These are phyloP conservation scores for Cyclophora albipunctata DNA, from an alignment of 2,888 invertebrate species.

Conservation along the genomic window DNA sequence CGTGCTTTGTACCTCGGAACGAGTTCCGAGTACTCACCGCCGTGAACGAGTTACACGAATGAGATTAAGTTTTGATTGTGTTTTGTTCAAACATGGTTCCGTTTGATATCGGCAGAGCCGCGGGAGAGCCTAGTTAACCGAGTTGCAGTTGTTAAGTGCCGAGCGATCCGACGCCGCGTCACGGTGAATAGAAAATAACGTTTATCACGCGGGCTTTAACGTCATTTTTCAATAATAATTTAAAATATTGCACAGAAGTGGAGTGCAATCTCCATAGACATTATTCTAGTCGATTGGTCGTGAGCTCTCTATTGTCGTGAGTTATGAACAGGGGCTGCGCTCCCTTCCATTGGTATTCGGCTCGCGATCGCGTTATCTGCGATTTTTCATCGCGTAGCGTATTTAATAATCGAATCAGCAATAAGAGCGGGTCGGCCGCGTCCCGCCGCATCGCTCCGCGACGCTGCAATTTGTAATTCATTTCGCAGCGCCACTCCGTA, in stretches of 20 bases:
- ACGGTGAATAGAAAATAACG: neutral
- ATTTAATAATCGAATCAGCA: conserved; percentile 14
- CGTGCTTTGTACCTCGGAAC: neutral
- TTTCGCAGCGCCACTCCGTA: too few relatives aligned
- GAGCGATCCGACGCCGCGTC: conserved; percentile 3
- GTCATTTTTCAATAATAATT: neutral
- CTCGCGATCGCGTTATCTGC: conserved; percentile 2
- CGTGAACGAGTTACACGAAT: conserved; percentile 1
- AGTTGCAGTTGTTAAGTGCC: conserved; percentile 13
- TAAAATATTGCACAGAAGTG: too few relatives aligned
- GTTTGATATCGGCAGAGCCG: conserved; percentile 17
- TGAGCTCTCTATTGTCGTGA: conserved; percentile 7
- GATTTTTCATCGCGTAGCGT: conserved; percentile 12
- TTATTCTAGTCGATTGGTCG: conserved; percentile 2
- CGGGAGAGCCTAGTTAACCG: conserved; percentile 17
- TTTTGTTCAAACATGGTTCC: conserved; percentile 17
- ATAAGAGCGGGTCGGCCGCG: neutral
- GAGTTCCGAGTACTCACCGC: neutral
- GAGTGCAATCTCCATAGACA: neutral
- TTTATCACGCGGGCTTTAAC: neutral
- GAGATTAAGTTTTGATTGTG: conserved; percentile 7
- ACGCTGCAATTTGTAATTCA: too few relatives aligned
- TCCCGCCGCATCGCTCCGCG: neutral
- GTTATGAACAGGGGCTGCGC: conserved; percentile 4
- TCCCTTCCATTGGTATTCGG: neutral